These are phyloP conservation scores for Melanostoma scalare DNA, from an alignment of 2,888 invertebrate genomes.

Conservation along the genomic window DNA sequence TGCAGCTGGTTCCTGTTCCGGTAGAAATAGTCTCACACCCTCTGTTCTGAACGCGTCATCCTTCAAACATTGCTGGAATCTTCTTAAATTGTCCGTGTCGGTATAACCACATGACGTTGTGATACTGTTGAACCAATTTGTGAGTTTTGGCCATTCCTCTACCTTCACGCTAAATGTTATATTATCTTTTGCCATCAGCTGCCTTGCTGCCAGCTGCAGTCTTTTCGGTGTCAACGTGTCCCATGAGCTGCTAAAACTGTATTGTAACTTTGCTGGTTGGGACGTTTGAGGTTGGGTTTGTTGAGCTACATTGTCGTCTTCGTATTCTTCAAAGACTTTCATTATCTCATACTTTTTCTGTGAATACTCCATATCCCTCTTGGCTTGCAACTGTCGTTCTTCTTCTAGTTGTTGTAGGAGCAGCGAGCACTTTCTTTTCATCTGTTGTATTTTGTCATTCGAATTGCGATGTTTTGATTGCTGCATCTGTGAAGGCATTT, in stretches of 20 bases:
- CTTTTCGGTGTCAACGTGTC: background rate
- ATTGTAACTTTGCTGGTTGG: background rate
- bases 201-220: constrained; percentile 10
- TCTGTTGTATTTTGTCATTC: background rate
- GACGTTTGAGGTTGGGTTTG: background rate
- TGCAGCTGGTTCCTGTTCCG: background rate
- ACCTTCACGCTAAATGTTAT: background rate
- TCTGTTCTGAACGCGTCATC: background rate
- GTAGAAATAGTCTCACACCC: background rate
- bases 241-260: background rate
- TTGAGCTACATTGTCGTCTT: background rate
- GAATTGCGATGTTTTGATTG: background rate
- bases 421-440: background rate
- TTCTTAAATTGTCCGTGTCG: background rate
- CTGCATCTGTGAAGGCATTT: no score
- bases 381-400: background rate
- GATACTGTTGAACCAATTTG: constrained; percentile 11
- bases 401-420: constrained; percentile 9
- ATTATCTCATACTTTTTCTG: constrained; percentile 6
- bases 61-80: constrained; percentile 1
- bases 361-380: background rate
- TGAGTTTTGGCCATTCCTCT: constrained; percentile 35
- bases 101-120: background rate
- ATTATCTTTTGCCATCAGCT: constrained; percentile 11
- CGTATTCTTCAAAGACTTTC: background rate